These are phyloP conservation scores for Scaptomyza tumidula DNA, from an alignment of 2,888 invertebrate genomes.

Conservation along the genomic window DNA sequence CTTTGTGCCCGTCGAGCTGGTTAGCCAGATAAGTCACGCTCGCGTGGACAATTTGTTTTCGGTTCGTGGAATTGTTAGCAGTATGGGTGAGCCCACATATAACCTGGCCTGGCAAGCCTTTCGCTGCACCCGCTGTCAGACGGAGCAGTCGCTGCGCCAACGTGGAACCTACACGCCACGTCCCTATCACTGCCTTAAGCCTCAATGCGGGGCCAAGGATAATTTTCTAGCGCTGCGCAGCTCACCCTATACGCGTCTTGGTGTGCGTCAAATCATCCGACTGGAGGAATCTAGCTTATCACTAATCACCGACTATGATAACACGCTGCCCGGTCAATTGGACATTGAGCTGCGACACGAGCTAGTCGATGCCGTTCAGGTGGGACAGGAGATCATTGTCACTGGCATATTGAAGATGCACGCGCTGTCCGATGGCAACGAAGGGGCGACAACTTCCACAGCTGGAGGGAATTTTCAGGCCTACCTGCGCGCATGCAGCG, in stretches of 20 bases:
- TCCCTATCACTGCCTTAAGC: slow-evolving; percentile 69
- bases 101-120: slow-evolving; percentile 91
- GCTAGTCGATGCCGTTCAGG: slow-evolving; percentile 92
- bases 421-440: slow-evolving; percentile 59
- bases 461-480: slow-evolving; percentile 88
- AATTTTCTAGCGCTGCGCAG: slow-evolving; percentile 86
- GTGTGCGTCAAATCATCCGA: slow-evolving; percentile 92
- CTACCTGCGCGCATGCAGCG: slow-evolving; percentile 92
- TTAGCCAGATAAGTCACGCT: slow-evolving; percentile 54
- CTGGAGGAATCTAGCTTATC: slow-evolving; percentile 89
- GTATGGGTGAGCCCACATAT: slow-evolving; percentile 90
- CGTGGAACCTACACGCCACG: slow-evolving; percentile 60
- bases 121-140: slow-evolving; percentile 75
- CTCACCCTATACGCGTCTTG: slow-evolving; percentile 90
- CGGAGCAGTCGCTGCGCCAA: slow-evolving; percentile 88
- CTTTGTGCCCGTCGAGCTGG: slow-evolving; percentile 88
- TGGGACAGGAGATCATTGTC: slow-evolving; percentile 94
- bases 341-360: slow-evolving; percentile 94
- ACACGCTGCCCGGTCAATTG: slow-evolving; percentile 89
- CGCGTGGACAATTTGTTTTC: slow-evolving; percentile 90
- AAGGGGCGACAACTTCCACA: slow-evolving; percentile 78
- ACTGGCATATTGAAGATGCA: slow-evolving; percentile 94
- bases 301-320: slow-evolving; percentile 86
- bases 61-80: slow-evolving; percentile 93
- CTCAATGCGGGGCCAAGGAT: slow-evolving; percentile 79